Percentiles rank a stretch among this genome's conserved stretches.
Conservation (phyloP, 2,797 vertebrate species). For the Alauda arvensis region DNA sequence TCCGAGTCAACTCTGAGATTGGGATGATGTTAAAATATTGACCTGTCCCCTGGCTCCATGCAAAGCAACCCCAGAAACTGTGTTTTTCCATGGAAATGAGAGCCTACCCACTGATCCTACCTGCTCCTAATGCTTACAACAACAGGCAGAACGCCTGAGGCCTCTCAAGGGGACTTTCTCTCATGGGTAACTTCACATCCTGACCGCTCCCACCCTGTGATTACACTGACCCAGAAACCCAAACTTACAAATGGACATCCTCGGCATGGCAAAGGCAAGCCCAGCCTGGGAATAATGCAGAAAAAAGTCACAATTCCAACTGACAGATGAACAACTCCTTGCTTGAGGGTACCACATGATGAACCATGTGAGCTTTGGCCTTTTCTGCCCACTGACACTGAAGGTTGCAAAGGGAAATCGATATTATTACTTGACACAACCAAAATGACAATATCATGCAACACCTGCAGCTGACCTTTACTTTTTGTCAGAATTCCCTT, state of each 20-base stretch:
- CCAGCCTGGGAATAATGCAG: neutral
- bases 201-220: accelerated
- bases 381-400: neutral
- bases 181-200: neutral
- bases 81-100: neutral
- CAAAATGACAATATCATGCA: neutral
- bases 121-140: neutral
- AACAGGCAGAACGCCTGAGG: neutral
- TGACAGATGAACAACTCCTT: neutral
- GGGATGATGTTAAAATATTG: neutral
- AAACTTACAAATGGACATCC: neutral
- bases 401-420: neutral
- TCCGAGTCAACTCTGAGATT: accelerated
- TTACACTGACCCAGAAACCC: neutral
- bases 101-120: neutral
- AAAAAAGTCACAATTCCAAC: neutral
- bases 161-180: neutral
- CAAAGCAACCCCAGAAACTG: neutral
- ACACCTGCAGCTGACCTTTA: neutral
- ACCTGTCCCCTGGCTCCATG: neutral
- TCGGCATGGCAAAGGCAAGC: neutral
- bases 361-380: neutral
- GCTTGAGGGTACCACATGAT: neutral
- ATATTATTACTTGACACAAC: neutral
- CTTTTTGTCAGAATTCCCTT: neutral